Evolutionary conservation across 2,113 vertebrate species (phyloP), one percentile per base, ranked within the genome.

Genomic region (Pundamilia nyererei): DNA sequence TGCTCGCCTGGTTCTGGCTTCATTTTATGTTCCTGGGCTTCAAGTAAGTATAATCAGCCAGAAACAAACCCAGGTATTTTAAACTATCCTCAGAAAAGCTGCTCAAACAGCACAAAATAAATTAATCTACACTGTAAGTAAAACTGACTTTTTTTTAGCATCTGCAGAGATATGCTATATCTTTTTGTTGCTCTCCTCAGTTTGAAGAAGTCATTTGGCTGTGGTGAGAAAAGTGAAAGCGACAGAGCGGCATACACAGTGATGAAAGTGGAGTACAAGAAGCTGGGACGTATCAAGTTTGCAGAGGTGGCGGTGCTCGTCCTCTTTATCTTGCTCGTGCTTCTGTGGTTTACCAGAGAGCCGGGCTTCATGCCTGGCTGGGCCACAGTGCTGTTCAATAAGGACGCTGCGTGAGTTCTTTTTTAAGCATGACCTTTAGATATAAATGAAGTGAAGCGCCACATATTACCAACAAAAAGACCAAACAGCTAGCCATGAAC

Each of bases 271-370:
- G 97, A 99, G 82, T 95, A 91, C 92, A 96, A n/a, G 24, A 96
- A 96, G 26, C 40, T 98, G 93, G 98, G 98, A 0, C 1, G 60
- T 9, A 97, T 99, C 92, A 96, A 1, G 40, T 99, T 98, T 86
- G 96, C 97, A 1, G 98, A 99, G 91, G 92, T 51, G 11, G 89
- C 89, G 1, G 94, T 99, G 86, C 94, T 96, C 6, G 0, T 65
- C 72, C 87, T 99, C 85, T 99, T 99, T 6, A 0, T 95, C 29
- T 8, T 95, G 24, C 79, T 99, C 91, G 97, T 99, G 17, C 1
- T 97, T 8, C 93, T 99, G 31, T 99, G 98, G 98, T 99, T 99
- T 93, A 98, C 97, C 4, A 95, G 98, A 84, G 97, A 98, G 1
- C 98, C 98, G 0, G 98, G 98, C 1, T 99, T 99, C 94, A 96